These are phyloP conservation scores for Troglohyphantes excavatus DNA, from an alignment of 2,888 invertebrate species.

Conservation along the genomic window DNA sequence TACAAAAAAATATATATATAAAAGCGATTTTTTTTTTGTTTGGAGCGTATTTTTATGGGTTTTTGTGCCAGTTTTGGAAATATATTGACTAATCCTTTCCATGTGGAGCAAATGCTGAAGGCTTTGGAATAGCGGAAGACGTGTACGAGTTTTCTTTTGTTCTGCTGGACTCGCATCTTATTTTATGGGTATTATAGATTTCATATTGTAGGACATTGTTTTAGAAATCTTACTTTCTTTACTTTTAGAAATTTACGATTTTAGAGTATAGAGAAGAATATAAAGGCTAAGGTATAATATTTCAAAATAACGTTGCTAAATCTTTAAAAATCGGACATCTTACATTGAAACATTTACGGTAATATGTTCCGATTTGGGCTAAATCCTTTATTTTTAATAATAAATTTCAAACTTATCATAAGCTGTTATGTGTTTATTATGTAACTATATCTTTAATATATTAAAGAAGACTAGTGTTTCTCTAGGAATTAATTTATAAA, in stretches of 20 bases:
- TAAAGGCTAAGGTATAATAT: too few species aligned
- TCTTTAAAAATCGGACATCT: too few species aligned
- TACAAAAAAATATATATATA: background rate
- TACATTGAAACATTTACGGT: too few species aligned
- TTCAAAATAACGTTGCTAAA: too few species aligned
- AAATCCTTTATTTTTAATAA: too few species aligned
- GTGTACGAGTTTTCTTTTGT: background rate
- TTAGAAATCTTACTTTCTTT: background rate
- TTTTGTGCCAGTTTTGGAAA: conserved; percentile 19
- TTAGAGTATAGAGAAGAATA: background rate
- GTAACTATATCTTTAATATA: too few species aligned
- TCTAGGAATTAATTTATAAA: too few species aligned
- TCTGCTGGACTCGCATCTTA: background rate
- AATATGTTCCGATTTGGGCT: too few species aligned
- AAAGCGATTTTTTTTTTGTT: conserved; percentile 13
- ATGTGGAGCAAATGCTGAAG: background rate
- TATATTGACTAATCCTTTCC: conserved; percentile 38
- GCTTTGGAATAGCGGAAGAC: background rate
- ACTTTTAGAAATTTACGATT: background rate
- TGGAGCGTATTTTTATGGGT: background rate
- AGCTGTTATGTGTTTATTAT: too few species aligned
- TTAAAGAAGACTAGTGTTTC: too few species aligned
- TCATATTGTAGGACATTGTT: background rate
- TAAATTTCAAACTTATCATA: too few species aligned
- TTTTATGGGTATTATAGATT: conserved; percentile 35